Percentiles rank a stretch among this genome's conserved stretches.
Evolutionary conservation across 2,113 vertebrate genomes (phyloP).

Genomic region (Lichenostomus cassidix): DNA sequence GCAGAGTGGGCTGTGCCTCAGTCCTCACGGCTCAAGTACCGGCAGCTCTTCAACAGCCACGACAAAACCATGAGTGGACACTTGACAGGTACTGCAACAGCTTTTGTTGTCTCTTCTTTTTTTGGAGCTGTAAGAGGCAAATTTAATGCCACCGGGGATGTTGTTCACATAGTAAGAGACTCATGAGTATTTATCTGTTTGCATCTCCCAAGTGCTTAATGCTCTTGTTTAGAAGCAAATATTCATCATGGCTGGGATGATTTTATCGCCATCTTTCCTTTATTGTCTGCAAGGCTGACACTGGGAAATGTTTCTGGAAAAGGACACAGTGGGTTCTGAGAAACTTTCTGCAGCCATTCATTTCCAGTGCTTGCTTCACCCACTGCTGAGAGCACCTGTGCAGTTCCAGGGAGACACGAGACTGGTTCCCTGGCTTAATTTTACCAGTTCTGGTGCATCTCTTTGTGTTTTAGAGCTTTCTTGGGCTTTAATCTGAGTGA

Average conservation of each 20-base stretch:
- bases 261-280: neutral
- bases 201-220: neutral
- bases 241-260: neutral
- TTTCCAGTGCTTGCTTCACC: neutral
- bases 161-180: neutral
- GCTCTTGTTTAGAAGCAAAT: neutral
- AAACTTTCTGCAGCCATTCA: neutral
- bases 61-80: slow-evolving; percentile 99
- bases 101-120: neutral
- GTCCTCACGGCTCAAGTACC: slow-evolving; percentile 95
- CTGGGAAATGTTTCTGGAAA: neutral
- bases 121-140: rapidly evolving
- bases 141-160: neutral
- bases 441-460: neutral
- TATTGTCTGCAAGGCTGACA: neutral
- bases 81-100: slow-evolving; percentile 86
- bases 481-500: neutral
- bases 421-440: neutral
- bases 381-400: neutral
- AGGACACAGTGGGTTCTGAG: neutral
- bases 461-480: neutral
- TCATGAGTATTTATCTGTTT: neutral
- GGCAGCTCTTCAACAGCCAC: slow-evolving; percentile 97
- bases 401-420: neutral
- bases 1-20: slow-evolving; percentile 94